Conservation (phyloP, 2,113 vertebrate species). For the Ammodytes dubius region DNA sequence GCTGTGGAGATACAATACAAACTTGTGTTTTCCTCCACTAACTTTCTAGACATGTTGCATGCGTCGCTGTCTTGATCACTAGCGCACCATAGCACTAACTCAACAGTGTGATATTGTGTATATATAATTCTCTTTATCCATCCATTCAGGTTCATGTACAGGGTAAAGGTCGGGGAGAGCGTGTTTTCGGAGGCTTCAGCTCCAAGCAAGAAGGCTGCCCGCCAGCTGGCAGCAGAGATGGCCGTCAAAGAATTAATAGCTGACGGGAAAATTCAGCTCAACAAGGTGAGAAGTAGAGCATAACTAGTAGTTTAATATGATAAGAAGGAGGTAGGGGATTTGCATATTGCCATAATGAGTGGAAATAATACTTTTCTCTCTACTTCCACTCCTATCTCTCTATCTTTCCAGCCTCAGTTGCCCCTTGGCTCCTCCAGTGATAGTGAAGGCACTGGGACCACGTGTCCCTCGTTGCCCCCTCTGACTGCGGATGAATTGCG, state of each 20-base stretch:
- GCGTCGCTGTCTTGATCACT: neutral
- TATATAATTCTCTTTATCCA: neutral
- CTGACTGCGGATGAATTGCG: conserved; percentile 83
- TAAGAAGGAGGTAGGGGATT: neutral
- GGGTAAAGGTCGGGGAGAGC: conserved; percentile 91
- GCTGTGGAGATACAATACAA: conserved; percentile 9
- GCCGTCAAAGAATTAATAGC: conserved; percentile 92
- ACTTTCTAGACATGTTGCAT: conserved; percentile 17
- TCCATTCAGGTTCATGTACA: conserved; percentile 91
- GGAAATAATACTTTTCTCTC: neutral
- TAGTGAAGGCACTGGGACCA: conserved; percentile 66
- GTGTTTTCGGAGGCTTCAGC: conserved; percentile 91
- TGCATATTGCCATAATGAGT: neutral
- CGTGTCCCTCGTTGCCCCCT: conserved; percentile 81
- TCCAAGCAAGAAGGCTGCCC: conserved; percentile 95
- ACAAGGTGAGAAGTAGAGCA: conserved; percentile 83
- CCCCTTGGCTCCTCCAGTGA: conserved; percentile 74
- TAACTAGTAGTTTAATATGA: neutral
- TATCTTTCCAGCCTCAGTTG: conserved; percentile 77
- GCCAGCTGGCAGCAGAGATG: conserved; percentile 95
- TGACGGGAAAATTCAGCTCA: conserved; percentile 83
- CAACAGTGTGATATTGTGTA: neutral
- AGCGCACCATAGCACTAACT: neutral
- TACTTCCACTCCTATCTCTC: neutral
- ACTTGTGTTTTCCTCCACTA: conserved; percentile 1